These are phyloP conservation scores for Delphinus delphis DNA, from an alignment of 2,113 vertebrate genomes.

Conservation along the genomic window DNA sequence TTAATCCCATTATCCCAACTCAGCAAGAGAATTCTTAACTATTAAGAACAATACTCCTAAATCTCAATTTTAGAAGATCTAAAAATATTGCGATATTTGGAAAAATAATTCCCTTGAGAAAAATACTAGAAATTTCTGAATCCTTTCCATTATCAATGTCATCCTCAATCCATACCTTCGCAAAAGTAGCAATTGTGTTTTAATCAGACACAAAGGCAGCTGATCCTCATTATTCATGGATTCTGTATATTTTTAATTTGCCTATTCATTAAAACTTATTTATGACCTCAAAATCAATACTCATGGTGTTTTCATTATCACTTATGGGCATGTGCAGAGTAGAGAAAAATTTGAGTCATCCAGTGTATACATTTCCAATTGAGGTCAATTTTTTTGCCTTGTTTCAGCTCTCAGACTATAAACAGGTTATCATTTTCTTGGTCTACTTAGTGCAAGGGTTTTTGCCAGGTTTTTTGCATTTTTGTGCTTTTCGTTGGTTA, in stretches of 20 bases:
- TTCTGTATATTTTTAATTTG: not conserved
- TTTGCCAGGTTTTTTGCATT: not conserved
- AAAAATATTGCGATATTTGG: not conserved
- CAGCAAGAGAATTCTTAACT: not conserved
- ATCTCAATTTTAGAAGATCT: conserved; percentile 1
- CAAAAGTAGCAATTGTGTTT: not conserved
- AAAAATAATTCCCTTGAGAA: not conserved
- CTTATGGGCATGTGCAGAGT: not conserved
- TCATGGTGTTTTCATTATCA: not conserved
- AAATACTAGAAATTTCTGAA: not conserved
- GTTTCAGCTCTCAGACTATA: not conserved
- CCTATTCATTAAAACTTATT: not conserved
- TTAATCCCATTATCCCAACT: conserved; percentile 15
- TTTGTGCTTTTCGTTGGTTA: not conserved
- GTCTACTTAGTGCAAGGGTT: not conserved
- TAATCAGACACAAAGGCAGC: not conserved
- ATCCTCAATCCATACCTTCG: not conserved
- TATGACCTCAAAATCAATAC: not conserved
- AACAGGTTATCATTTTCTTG: not conserved
- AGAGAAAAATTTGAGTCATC: not conserved
- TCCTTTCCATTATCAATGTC: not conserved
- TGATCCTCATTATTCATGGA: not conserved
- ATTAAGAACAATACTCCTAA: not conserved
- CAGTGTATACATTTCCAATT: not conserved
- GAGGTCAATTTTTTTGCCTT: not conserved